These are phyloP conservation scores for Melipona beecheii DNA, from an alignment of 2,888 invertebrate genomes.

Conservation along the genomic window DNA sequence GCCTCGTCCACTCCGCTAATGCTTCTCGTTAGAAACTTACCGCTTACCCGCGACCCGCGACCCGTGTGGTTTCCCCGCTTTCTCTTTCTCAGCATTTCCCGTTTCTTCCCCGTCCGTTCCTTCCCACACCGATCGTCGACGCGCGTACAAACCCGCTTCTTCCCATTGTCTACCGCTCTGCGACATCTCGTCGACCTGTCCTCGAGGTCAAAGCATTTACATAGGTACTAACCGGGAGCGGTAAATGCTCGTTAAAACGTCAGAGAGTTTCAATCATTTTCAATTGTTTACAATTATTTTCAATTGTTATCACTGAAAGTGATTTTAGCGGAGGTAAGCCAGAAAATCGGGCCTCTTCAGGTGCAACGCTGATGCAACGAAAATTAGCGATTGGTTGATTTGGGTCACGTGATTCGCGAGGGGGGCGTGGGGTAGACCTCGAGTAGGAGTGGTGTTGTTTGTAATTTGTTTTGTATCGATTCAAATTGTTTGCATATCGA, in stretches of 20 bases:
- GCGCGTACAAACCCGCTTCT: not conserved
- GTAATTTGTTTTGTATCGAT: no score
- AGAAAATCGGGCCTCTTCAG: no score
- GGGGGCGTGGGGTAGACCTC: no score
- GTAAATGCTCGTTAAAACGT: constrained; percentile 10
- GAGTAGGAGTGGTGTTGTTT: no score
- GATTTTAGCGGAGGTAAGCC: no score
- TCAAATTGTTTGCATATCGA: no score
- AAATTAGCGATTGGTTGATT: no score
- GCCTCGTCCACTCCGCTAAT: constrained; percentile 79
- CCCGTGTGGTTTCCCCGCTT: constrained; percentile 38
- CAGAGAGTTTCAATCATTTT: no score
- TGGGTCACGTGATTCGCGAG: no score
- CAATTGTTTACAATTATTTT: no score
- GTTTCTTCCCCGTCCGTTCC: not conserved
- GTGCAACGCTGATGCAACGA: no score
- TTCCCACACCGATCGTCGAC: no score
- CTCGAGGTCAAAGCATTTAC: not conserved
- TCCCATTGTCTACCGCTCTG: constrained; percentile 19
- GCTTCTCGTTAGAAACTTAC: constrained; percentile 78
- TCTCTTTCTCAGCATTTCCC: constrained; percentile 13
- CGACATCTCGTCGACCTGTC: constrained; percentile 4
- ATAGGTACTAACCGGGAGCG: constrained; percentile 12
- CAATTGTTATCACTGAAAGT: not conserved
- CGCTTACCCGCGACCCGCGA: constrained; percentile 70